A percentile compares a stretch with the other conserved stretches of the same genome.
Conservation (phyloP, 2,113 vertebrate species). For the Cynopterus brachyotis region DNA sequence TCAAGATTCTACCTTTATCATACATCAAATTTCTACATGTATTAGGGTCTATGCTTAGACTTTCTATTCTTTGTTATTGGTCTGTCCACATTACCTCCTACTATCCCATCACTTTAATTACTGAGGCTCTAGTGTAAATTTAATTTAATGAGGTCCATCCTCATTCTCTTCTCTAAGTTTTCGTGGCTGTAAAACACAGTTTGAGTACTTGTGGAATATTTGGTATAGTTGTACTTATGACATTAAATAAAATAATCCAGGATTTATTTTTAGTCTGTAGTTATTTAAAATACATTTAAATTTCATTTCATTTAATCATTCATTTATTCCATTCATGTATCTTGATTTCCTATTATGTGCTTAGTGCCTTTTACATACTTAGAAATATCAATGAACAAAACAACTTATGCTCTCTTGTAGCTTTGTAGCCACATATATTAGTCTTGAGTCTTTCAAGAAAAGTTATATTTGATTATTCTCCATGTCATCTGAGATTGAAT, state of each 20-base stretch:
- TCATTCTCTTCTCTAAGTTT: background rate
- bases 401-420: background rate
- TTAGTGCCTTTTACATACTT: background rate
- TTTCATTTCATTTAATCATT: background rate
- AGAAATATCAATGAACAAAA: background rate
- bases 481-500: background rate
- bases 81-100: background rate
- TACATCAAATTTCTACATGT: background rate
- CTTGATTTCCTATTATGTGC: background rate
- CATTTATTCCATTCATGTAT: background rate
- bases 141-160: background rate
- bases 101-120: background rate
- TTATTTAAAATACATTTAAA: background rate
- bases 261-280: background rate
- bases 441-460: slow-evolving; percentile 28
- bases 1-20: background rate
- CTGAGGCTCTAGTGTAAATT: background rate
- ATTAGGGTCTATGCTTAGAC: background rate
- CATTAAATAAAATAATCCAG: background rate
- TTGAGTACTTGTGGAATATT: background rate
- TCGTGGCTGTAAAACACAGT: background rate
- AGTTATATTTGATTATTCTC: background rate
- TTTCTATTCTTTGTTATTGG: background rate
- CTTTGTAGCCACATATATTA: background rate
- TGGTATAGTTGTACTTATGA: background rate